Evolutionary conservation across 1,140 invertebrate species (phyloP).

Genomic region (Psilanteris sp.): DNA sequence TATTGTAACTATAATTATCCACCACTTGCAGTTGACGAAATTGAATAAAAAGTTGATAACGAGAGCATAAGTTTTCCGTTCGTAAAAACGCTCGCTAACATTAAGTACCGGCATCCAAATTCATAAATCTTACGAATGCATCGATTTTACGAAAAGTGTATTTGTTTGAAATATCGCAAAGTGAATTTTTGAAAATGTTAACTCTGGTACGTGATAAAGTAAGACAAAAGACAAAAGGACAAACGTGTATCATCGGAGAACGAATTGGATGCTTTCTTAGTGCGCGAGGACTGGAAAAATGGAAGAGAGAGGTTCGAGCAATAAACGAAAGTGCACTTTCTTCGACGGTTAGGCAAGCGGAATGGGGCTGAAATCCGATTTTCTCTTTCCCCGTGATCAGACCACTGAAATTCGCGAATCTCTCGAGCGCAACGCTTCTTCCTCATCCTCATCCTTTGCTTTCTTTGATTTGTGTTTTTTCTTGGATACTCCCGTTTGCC

Average conservation of each 20-base stretch:
- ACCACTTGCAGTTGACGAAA: too few relatives aligned
- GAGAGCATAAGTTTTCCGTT: too few relatives aligned
- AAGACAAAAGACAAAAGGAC: constrained; percentile 49
- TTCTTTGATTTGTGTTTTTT: constrained; percentile 39
- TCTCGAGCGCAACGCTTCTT: constrained; percentile 21
- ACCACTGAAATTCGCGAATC: constrained; percentile 57
- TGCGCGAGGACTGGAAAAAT: constrained; percentile 58
- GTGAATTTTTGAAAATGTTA: constrained; percentile 41
- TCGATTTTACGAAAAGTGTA: not conserved
- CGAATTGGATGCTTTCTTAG: constrained; percentile 59
- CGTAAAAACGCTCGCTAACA: too few relatives aligned
- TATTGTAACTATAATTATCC: too few relatives aligned
- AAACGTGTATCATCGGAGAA: constrained; percentile 56
- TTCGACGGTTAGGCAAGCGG: constrained; percentile 62
- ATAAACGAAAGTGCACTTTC: constrained; percentile 65
- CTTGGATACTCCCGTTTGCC: not conserved
- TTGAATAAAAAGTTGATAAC: constrained; percentile 18
- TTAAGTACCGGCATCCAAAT: constrained; percentile 1
- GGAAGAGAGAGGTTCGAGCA: constrained; percentile 57
- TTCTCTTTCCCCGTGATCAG: constrained; percentile 58
- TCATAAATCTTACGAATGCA: constrained; percentile 23
- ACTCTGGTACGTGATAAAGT: constrained; percentile 3
- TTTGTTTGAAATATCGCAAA: constrained; percentile 40
- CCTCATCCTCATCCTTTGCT: constrained; percentile 9
- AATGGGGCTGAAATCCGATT: constrained; percentile 64